phyloP scores from a whole-genome alignment of 2,797 vertebrate genomes.

The Gymnocypris eckloni region DNA sequence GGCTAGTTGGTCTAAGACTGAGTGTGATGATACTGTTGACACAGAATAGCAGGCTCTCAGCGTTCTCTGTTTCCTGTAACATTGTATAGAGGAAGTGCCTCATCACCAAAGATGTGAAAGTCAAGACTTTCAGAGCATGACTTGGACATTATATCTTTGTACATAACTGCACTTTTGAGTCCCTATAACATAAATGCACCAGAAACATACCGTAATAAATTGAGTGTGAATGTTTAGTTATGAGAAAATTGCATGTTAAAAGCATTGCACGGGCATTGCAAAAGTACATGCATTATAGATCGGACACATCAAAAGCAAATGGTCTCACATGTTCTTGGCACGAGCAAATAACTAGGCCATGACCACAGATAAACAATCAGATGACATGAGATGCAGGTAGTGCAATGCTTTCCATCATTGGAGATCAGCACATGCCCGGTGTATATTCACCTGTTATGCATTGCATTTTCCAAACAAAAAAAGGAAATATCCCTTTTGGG shows the following conservation, averaged over 20 bases:
- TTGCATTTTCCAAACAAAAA: constrained; percentile 39
- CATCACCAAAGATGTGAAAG: constrained; percentile 30
- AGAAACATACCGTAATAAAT: not conserved
- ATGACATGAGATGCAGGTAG: not conserved
- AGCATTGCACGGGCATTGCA: not conserved
- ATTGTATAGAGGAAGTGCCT: constrained; percentile 51
- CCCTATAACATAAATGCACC: not conserved
- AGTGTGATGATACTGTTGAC: constrained; percentile 24
- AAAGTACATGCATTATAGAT: not conserved
- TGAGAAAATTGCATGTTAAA: not conserved
- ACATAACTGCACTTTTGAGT: not conserved
- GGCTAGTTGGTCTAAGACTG: constrained; percentile 28
- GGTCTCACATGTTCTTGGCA: not conserved
- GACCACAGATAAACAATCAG: not conserved
- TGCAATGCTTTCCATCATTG: not conserved
- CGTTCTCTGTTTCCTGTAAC: constrained; percentile 29
- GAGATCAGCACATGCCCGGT: not conserved
- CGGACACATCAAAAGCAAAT: not conserved
- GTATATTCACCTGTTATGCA: constrained; percentile 14
- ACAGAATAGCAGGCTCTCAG: constrained; percentile 2
- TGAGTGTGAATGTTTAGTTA: not conserved
- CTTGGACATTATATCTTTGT: not conserved
- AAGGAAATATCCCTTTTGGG: constrained; percentile 35
- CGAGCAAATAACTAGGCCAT: not conserved
- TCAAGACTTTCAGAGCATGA: not conserved